phyloP scores from a whole-genome alignment of 1,140 invertebrate species.

The Pseudomyrmex flavicornis region DNA sequence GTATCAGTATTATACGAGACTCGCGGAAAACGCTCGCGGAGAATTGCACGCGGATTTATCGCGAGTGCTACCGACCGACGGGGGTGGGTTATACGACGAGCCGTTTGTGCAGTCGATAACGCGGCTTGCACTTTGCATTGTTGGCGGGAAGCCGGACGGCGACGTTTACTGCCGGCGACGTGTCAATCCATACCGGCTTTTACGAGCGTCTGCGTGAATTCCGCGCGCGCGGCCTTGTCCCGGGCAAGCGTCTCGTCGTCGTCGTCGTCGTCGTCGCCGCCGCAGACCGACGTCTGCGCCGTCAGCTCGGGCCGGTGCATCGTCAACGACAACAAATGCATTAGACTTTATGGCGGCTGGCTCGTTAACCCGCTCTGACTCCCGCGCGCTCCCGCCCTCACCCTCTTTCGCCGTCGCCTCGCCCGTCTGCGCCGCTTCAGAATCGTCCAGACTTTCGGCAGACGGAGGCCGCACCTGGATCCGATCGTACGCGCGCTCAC shows the following conservation, averaged over 20 bases:
- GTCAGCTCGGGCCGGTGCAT: constrained; percentile 55
- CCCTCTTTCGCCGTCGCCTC: background rate
- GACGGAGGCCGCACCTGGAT: constrained; percentile 69
- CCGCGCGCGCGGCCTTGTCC: constrained; percentile 61
- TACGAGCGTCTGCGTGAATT: constrained; percentile 80
- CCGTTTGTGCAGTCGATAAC: constrained; percentile 71
- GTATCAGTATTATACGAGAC: background rate
- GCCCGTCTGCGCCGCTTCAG: constrained; percentile 16
- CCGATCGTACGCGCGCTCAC: constrained; percentile 60
- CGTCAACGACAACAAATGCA: constrained; percentile 78
- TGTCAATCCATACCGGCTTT: constrained; percentile 79
- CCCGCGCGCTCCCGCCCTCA: constrained; percentile 4
- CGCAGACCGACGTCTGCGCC: constrained; percentile 50
- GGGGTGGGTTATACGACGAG: constrained; percentile 46
- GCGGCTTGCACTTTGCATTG: constrained; percentile 78
- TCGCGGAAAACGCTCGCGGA: background rate
- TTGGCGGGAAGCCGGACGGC: constrained; percentile 72
- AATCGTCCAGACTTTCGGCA: constrained; percentile 74
- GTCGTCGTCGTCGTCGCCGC: constrained; percentile 20
- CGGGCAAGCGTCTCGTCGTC: constrained; percentile 34
- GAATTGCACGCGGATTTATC: constrained; percentile 56
- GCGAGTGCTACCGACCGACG: constrained; percentile 14
- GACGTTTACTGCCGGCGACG: constrained; percentile 79
- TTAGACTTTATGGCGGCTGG: constrained; percentile 78
- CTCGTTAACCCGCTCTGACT: constrained; percentile 65